Evolutionary conservation across 2,113 vertebrate species (phyloP), one percentile per base, ranked within the genome.

Genomic region (Galeopterus variegatus): DNA sequence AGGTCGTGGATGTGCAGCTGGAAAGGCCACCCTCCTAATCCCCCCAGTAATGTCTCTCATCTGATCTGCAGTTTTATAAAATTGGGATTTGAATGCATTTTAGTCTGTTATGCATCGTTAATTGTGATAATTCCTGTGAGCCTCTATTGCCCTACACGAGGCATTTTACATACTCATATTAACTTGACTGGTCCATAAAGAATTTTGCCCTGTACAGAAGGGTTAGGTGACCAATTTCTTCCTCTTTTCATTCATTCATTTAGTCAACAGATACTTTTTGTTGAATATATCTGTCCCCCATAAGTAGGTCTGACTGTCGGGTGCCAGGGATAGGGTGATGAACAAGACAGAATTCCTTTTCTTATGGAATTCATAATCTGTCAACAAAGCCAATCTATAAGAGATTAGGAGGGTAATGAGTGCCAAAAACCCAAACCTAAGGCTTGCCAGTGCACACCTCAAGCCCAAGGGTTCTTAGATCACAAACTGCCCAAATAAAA

Each of bases 191-290:
- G 80, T 50, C 75, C 26, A 31, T 13, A 52, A 82, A 69, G 56
- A 56, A 64, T 5, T 83, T 48, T 56, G 87, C 26, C 13, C 48
- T 8, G 1, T 21, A n/a, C 5, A 50, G 28, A 88, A 48, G 28
- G 54, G 64, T 56, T 69, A 72, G 36, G 12, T 83, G 33, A 50
- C 28, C 54, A 58, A 72, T 83, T 54, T 70, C 60, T 64, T 56
- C 60, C 56, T 56, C 54, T 91, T 83, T 50, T 76, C 41, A 52
- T 76, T 92, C 17, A 58, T 8, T 92, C 54, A 69, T 62, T 88
- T 72, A 87, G 23, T 84, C 10, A 75, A 92, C 36, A 81, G 41
- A 41, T 84, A 90, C 56, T 96, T 86, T 62, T 54, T 82, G 28
- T 58, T 77, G 64, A 92, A 50, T 79, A 31, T 64, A 62, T 64